phyloP scores from a whole-genome alignment of 2,113 vertebrate genomes.

The Sigmodon hispidus region DNA sequence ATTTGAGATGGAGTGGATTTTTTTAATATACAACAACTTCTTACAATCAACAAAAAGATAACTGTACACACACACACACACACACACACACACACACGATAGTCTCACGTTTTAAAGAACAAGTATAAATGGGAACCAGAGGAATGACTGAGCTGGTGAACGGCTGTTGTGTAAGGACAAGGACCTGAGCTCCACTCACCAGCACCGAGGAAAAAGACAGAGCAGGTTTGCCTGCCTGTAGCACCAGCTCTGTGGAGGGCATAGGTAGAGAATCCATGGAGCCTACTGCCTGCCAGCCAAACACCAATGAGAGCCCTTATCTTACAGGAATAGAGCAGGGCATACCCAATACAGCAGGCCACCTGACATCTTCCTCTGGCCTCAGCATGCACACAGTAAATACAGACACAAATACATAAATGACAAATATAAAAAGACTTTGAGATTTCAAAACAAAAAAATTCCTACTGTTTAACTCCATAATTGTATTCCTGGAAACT shows the following conservation, averaged over 20 bases:
- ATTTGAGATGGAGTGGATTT: background rate
- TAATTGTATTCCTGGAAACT: background rate
- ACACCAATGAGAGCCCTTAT: background rate
- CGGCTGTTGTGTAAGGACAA: background rate
- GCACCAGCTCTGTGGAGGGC: too few relatives aligned
- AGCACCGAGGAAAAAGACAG: background rate
- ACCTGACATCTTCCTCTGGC: background rate
- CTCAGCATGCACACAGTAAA: background rate
- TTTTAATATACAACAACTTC: background rate
- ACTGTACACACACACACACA: background rate
- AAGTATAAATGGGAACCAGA: background rate
- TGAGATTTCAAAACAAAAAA: background rate
- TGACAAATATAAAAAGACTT: too few relatives aligned
- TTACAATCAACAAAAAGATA: conserved; percentile 26
- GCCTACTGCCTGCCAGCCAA: background rate
- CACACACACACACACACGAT: background rate
- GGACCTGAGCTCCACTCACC: background rate
- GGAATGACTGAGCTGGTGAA: background rate
- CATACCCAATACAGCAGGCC: background rate
- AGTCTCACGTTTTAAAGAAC: background rate
- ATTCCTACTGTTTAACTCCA: conserved; percentile 11
- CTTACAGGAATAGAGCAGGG: background rate
- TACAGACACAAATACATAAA: background rate
- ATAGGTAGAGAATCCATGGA: background rate
- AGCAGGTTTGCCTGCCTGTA: too few relatives aligned